Conservation (phyloP, 2,113 vertebrate genomes). For the Sula dactylatra region DNA sequence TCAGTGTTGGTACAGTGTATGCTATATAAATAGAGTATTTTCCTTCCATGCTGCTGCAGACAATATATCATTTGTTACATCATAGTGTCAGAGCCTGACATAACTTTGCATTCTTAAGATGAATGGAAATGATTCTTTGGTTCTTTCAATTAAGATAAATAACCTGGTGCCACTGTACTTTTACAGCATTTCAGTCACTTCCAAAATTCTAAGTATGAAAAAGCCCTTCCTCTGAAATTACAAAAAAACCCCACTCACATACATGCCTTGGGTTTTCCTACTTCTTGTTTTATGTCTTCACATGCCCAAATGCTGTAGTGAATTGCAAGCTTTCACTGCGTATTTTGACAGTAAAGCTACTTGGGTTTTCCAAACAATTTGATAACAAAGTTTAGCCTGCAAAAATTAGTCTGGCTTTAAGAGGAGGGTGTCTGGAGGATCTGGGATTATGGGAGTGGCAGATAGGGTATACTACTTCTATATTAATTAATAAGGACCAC, state of each 20-base stretch:
- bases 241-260: not conserved
- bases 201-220: not conserved
- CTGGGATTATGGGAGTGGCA: not conserved
- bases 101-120: not conserved
- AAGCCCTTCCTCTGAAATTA: not conserved
- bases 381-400: not conserved
- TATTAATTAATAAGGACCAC: not conserved
- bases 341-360: not conserved
- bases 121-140: not conserved
- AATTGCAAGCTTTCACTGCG: not conserved
- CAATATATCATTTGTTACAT: not conserved
- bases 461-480: not conserved
- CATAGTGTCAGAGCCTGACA: not conserved
- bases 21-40: not conserved
- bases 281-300: not conserved
- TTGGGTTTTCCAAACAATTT: not conserved
- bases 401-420: not conserved
- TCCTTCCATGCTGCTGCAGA: not conserved
- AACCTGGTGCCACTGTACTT: not conserved
- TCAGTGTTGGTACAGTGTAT: not conserved
- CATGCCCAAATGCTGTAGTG: not conserved
- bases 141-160: not conserved
- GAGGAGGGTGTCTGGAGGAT: not conserved
- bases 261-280: not conserved
- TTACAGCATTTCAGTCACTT: not conserved